Evolutionary conservation across 2,888 invertebrate genomes (phyloP).

Genomic region (Catocala fraxini): DNA sequence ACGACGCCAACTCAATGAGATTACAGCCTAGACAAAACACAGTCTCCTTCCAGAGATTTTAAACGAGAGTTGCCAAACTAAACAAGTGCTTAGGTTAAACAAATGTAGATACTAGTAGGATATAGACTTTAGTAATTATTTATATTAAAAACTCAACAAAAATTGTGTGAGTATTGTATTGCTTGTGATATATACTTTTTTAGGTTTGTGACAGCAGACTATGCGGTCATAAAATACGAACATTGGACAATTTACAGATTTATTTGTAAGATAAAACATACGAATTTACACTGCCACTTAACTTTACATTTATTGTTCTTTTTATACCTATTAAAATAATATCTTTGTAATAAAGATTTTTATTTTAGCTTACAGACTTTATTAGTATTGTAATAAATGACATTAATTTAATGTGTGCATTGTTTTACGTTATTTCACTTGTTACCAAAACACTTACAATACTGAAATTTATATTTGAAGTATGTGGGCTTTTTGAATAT

Average conservation of each 20-base stretch:
- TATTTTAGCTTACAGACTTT: slow-evolving; percentile 53
- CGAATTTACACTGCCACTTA: slow-evolving; percentile 83
- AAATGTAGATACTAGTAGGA: slow-evolving; percentile 53
- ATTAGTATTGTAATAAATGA: slow-evolving; percentile 58
- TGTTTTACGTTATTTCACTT: slow-evolving; percentile 27
- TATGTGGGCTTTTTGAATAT: neutral
- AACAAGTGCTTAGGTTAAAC: slow-evolving; percentile 44
- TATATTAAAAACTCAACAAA: slow-evolving; percentile 44
- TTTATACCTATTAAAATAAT: slow-evolving; percentile 63
- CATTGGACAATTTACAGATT: slow-evolving; percentile 63
- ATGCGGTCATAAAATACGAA: slow-evolving; percentile 60
- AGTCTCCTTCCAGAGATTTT: slow-evolving; percentile 88
- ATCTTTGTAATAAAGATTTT: slow-evolving; percentile 55
- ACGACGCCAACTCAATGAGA: slow-evolving; percentile 91
- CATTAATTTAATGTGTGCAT: slow-evolving; percentile 46
- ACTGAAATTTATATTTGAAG: slow-evolving; percentile 7
- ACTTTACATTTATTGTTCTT: slow-evolving; percentile 60
- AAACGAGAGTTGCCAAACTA: slow-evolving; percentile 71
- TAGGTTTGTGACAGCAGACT: slow-evolving; percentile 52
- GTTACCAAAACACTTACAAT: slow-evolving; percentile 11
- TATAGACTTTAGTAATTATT: slow-evolving; percentile 47
- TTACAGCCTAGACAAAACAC: slow-evolving; percentile 90
- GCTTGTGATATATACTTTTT: slow-evolving; percentile 76
- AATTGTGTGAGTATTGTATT: slow-evolving; percentile 57
- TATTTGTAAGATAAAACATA: slow-evolving; percentile 67